A percentile compares a stretch with the other conserved stretches of the same genome.
These are phyloP conservation scores for Trichopoda pennipes DNA, from an alignment of 2,888 invertebrate genomes.

Conservation along the genomic window DNA sequence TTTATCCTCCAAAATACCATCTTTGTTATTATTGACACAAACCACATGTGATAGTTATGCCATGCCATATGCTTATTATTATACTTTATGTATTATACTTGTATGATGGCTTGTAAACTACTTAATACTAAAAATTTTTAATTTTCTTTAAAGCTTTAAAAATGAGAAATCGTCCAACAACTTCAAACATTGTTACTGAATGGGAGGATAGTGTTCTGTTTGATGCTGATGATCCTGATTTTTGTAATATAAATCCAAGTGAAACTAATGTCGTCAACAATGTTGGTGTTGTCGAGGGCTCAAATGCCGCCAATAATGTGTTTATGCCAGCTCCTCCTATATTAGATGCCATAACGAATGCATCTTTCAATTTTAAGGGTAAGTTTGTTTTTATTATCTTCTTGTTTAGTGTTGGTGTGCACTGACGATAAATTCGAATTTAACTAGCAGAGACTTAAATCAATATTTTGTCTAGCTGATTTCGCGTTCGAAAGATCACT, in stretches of 20 bases:
- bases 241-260: conserved; percentile 74
- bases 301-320: conserved; percentile 10
- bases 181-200: conserved; percentile 76
- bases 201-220: conserved; percentile 80
- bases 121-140: too few relatives aligned
- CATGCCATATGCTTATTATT: too few relatives aligned
- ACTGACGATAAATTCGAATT: too few relatives aligned
- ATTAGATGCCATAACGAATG: conserved; percentile 63
- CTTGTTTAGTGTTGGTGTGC: too few relatives aligned
- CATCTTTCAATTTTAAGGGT: conserved; percentile 76
- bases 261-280: conserved; percentile 72
- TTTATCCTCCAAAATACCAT: too few relatives aligned
- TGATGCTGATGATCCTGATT: conserved; percentile 81
- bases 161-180: conserved; percentile 77
- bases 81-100: too few relatives aligned
- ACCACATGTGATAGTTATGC: too few relatives aligned
- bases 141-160: conserved; percentile 55
- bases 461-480: too few relatives aligned
- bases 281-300: conserved; percentile 32
- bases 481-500: too few relatives aligned
- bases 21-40: too few relatives aligned
- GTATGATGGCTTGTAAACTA: too few relatives aligned
- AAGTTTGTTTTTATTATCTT: conserved; percentile 63
- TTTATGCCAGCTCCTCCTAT: conserved; percentile 63
- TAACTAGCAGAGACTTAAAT: too few relatives aligned